These are phyloP conservation scores for Eira barbara DNA, from an alignment of 2,113 vertebrate species.

Conservation along the genomic window DNA sequence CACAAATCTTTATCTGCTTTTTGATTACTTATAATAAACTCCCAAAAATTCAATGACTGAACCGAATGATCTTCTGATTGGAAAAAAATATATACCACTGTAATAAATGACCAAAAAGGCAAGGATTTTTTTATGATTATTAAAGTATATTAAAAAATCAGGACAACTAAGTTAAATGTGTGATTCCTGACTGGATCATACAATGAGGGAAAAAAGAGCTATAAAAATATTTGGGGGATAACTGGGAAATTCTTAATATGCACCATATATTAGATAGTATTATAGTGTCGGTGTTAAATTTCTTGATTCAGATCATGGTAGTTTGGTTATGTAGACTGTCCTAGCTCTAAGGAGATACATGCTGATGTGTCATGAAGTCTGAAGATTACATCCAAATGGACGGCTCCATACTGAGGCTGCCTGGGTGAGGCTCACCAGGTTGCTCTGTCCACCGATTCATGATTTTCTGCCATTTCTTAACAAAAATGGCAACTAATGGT, in stretches of 20 bases:
- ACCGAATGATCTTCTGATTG: neutral
- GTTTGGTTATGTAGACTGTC: neutral
- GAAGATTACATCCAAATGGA: neutral
- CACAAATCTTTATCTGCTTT: neutral
- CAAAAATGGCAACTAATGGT: constrained; percentile 93
- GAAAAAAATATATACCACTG: neutral
- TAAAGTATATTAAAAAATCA: neutral
- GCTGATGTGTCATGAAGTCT: neutral
- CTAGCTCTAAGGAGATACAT: neutral
- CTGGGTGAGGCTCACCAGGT: too few relatives aligned
- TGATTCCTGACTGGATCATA: neutral
- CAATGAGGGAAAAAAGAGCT: neutral
- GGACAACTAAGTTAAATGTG: neutral
- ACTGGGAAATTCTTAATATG: neutral
- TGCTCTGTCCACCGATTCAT: too few relatives aligned
- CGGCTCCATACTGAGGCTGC: too few relatives aligned
- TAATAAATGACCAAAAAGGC: neutral
- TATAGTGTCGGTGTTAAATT: neutral
- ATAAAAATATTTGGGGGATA: neutral
- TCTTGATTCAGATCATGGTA: neutral
- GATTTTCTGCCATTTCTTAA: constrained; percentile 86
- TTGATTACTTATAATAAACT: neutral
- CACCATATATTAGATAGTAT: neutral
- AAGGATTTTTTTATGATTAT: neutral
- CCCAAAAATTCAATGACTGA: neutral